Conservation (phyloP, 2,888 invertebrate species). For the Dorcus hopei region DNA sequence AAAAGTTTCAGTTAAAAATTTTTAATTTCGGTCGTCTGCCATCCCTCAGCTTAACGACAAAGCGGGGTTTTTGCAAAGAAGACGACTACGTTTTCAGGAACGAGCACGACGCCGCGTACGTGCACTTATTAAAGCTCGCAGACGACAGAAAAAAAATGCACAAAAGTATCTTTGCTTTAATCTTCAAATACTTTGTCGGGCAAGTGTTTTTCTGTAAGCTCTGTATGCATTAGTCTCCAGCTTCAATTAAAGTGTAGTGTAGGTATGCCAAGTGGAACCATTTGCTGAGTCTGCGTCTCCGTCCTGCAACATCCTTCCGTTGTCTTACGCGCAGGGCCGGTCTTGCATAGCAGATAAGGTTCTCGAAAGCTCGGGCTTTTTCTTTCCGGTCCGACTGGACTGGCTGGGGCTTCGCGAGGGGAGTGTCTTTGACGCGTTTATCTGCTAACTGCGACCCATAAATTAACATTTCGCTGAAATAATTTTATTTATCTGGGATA, state of each 20-base stretch:
- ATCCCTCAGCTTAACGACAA: no score
- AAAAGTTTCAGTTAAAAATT: no score
- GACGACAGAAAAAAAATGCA: constrained; percentile 26
- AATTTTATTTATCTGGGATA: no score
- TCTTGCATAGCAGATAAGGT: background rate
- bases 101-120: background rate
- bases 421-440: no score
- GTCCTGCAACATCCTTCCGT: constrained; percentile 20
- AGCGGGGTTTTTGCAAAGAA: no score
- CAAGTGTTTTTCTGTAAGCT: constrained; percentile 35
- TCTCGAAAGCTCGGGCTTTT: background rate
- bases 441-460: no score
- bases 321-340: constrained; percentile 20
- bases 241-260: constrained; percentile 38
- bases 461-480: no score
- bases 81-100: no score
- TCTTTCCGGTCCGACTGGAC: no score
- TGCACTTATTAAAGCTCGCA: constrained; percentile 13
- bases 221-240: constrained; percentile 35
- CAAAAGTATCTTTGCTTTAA: constrained; percentile 38
- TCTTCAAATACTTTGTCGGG: constrained; percentile 35
- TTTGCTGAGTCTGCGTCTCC: constrained; percentile 25
- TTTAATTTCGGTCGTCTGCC: no score
- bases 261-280: constrained; percentile 27
- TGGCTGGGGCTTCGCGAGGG: no score